Evolutionary conservation across 2,797 vertebrate species (phyloP), one percentile per base, ranked within the genome.

Genomic region (Peromyscus melanophrys): DNA sequence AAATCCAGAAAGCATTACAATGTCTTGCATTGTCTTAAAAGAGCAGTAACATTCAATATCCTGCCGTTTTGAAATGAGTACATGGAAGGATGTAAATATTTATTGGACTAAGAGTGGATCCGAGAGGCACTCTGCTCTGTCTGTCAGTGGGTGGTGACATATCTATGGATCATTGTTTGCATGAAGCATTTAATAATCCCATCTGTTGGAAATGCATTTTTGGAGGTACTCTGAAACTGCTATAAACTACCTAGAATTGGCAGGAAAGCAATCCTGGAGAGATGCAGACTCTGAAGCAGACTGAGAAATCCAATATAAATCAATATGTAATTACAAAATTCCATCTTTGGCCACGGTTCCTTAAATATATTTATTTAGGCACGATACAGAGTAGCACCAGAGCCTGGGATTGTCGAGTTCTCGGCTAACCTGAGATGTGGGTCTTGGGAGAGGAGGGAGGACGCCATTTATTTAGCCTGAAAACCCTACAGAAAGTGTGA

Each of bases 81-180:
- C 87, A 63, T 77, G 92, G 89, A 92, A 90, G 69, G 65, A 61
- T 95, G 87, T 96, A 97, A 98, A 97, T 97, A 97, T 98, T 97
- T 96, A 92, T 81, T 63, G 91, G 81, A 94, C 65, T 40, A 71
- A 94, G 80, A 95, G 55, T 59, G 34, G 46, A 75, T 49, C 76
- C 77, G 46, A 81, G 88, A 94, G 67, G 89, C 57, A 40, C 59
- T 75, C 80, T 23, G 69, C 96, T 96, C 95, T 96, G 89, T 97
- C 81, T 97, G 0, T 80, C 83, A 52, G 95, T 96, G 92, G 96
- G 97, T 69, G 91, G 92, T 40, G 61, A 83, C 96, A n/a, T 67
- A 67, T 92, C 95, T 94, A 93, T 85, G 96, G 97, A 92, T 98
- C 95, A 94, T 90, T 97, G 96, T 97, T 98, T 94, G 96, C 92